Evolutionary conservation across 1,140 invertebrate species (phyloP).

Genomic region (Pseudachorutes palmiensis): DNA sequence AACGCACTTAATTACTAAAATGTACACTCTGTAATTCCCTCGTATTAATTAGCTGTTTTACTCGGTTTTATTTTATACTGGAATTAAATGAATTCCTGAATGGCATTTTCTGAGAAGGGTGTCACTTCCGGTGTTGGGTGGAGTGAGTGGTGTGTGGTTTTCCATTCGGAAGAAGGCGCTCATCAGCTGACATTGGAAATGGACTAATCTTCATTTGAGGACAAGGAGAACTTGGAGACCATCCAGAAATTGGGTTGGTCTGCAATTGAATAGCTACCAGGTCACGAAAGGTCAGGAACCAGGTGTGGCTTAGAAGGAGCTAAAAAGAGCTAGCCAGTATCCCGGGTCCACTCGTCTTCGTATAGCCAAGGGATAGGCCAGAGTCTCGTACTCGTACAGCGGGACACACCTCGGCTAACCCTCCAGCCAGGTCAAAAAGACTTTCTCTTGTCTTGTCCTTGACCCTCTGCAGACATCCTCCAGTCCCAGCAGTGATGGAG

Average conservation of each 20-base stretch:
- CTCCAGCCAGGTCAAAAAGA: too few relatives aligned
- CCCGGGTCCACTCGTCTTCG: too few relatives aligned
- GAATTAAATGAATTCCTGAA: too few relatives aligned
- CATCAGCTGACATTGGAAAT: slow-evolving; percentile 7
- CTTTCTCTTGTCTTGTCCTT: too few relatives aligned
- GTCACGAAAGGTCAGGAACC: background rate
- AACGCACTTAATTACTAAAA: background rate
- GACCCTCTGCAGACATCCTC: too few relatives aligned
- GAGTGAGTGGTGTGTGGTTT: background rate
- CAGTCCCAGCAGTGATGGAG: slow-evolving; percentile 4
- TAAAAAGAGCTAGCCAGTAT: background rate
- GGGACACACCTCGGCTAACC: too few relatives aligned
- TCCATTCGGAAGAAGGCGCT: background rate
- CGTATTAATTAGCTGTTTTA: background rate
- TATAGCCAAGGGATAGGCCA: too few relatives aligned
- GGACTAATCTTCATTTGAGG: background rate
- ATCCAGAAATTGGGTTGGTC: background rate
- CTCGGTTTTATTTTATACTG: background rate
- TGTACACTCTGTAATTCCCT: too few relatives aligned
- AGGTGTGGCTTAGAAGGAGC: background rate
- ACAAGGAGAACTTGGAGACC: background rate
- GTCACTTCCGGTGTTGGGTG: background rate
- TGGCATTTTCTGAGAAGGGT: too few relatives aligned
- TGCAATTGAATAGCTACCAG: background rate
- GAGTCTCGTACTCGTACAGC: too few relatives aligned